A percentile compares a stretch with the other conserved stretches of the same genome.
Evolutionary conservation across 2,888 invertebrate species (phyloP).

Genomic region (Nymphalis c-album): DNA sequence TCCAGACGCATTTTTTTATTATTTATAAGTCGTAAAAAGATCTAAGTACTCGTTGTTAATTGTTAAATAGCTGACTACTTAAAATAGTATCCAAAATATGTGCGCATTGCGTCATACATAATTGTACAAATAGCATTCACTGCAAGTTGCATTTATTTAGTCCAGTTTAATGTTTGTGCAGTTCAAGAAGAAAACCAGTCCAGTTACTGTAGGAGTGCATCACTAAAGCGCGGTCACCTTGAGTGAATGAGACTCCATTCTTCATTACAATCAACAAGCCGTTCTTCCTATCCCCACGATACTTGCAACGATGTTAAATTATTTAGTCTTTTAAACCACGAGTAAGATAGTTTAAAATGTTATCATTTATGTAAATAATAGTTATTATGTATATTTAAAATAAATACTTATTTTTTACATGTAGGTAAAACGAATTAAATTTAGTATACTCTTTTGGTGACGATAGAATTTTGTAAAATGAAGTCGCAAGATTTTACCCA

Average conservation of each 20-base stretch:
- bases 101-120: not conserved
- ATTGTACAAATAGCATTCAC: not conserved
- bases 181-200: constrained; percentile 13
- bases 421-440: too few relatives aligned
- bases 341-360: not conserved
- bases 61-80: too few relatives aligned
- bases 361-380: not conserved
- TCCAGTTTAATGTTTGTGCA: not conserved
- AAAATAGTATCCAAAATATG: not conserved
- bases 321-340: not conserved
- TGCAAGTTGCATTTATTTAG: not conserved
- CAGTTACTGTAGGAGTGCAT: constrained; percentile 13
- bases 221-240: constrained; percentile 34
- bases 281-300: constrained; percentile 16
- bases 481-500: too few relatives aligned
- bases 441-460: too few relatives aligned
- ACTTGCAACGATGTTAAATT: not conserved
- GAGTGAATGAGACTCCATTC: constrained; percentile 29
- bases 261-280: constrained; percentile 26
- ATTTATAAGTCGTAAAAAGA: too few relatives aligned
- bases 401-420: too few relatives aligned
- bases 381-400: not conserved
- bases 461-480: too few relatives aligned
- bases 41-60: too few relatives aligned
- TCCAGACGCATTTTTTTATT: too few relatives aligned